Conservation (phyloP, 2,888 invertebrate genomes). For the Drosophila buzzatii region DNA sequence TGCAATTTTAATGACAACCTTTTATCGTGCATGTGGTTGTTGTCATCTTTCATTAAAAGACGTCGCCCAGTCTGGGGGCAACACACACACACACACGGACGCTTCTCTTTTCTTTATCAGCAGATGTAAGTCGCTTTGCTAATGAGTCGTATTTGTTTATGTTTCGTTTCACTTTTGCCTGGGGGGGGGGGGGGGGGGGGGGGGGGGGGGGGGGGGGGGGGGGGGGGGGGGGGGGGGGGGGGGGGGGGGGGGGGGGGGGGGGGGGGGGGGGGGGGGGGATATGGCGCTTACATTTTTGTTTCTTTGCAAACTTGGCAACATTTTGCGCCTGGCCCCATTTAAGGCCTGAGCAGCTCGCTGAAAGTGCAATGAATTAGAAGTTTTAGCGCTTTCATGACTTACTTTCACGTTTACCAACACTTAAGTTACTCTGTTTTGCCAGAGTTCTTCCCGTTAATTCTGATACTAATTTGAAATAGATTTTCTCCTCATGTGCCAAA, state of each 20-base stretch:
- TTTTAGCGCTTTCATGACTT: neutral
- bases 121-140: constrained; percentile 74
- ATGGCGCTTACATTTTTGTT: constrained; percentile 62
- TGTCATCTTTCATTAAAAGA: constrained; percentile 77
- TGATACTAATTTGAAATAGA: constrained; percentile 34
- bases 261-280: no score
- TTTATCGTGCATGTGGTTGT: constrained; percentile 72
- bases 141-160: constrained; percentile 73
- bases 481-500: neutral
- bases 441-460: no score
- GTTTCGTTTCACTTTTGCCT: constrained; percentile 75
- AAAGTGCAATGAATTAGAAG: constrained; percentile 30
- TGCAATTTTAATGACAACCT: constrained; percentile 78
- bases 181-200: no score
- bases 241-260: no score
- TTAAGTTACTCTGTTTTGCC: neutral
- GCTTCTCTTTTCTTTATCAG: constrained; percentile 74
- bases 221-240: no score
- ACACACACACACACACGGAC: constrained; percentile 14
- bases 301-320: constrained; percentile 19
- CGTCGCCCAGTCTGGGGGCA: constrained; percentile 26
- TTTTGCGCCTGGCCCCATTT: constrained; percentile 61
- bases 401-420: constrained; percentile 11
- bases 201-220: no score
- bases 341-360: constrained; percentile 9